Conservation (phyloP, 2,797 vertebrate species). For the Anguilla anguilla region DNA sequence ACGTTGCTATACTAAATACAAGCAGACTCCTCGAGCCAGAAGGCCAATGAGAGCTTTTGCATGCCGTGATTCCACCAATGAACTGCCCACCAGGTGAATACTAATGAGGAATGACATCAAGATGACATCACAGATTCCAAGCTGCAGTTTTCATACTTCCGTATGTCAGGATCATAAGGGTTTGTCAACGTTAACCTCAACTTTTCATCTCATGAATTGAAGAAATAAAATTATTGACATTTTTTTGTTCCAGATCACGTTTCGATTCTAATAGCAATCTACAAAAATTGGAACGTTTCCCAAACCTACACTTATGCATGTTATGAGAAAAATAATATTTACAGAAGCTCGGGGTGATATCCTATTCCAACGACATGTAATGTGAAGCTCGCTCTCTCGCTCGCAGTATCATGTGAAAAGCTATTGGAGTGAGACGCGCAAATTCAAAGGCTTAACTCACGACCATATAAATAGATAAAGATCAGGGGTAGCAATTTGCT, state of each 20-base stretch:
- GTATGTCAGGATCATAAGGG: not conserved
- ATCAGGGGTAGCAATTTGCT: slow-evolving; percentile 45
- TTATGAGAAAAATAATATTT: not conserved
- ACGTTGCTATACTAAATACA: not conserved
- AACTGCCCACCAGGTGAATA: not conserved
- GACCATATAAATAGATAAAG: slow-evolving; percentile 63
- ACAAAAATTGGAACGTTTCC: not conserved
- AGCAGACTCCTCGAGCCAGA: not conserved
- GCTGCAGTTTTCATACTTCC: not conserved
- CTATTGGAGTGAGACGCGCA: slow-evolving; percentile 46
- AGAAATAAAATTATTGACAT: not conserved
- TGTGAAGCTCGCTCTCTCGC: slow-evolving; percentile 3
- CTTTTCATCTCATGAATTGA: not conserved
- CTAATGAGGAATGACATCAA: not conserved
- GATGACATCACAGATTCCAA: not conserved
- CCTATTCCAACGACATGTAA: slow-evolving; percentile 43
- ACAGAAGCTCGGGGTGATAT: slow-evolving; percentile 7
- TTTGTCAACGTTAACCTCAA: not conserved
- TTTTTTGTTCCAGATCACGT: not conserved
- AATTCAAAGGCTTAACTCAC: slow-evolving; percentile 59
- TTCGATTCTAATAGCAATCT: not conserved
- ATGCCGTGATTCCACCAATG: not conserved
- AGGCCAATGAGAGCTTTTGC: not conserved
- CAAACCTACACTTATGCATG: not conserved
- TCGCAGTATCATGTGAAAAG: slow-evolving; percentile 41